Conservation (phyloP, 2,113 vertebrate species). For the Brachypodius melanocephalos region DNA sequence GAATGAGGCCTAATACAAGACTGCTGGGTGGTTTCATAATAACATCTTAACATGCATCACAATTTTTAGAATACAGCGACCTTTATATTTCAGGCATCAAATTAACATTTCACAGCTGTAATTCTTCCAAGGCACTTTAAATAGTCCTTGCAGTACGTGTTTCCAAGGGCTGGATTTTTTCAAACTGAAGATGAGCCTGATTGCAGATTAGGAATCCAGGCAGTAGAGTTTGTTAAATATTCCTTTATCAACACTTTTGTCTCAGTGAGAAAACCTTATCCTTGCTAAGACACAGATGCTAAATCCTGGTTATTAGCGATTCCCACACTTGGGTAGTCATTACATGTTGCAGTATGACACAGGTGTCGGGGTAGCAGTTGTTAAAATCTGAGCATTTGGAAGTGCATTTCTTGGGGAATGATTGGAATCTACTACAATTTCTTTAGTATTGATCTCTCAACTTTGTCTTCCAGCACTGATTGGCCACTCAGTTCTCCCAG, state of each 20-base stretch:
- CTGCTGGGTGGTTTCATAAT: not conserved
- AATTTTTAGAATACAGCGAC: not conserved
- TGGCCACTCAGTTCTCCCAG: slow-evolving; percentile 92
- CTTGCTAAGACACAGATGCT: not conserved
- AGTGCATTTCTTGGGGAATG: not conserved
- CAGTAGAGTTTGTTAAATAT: not conserved
- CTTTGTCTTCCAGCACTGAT: slow-evolving; percentile 78
- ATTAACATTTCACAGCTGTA: slow-evolving; percentile 49
- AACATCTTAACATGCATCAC: not conserved
- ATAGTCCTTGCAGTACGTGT: not conserved
- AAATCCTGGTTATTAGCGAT: not conserved
- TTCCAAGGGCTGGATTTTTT: not conserved
- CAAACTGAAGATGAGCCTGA: slow-evolving; percentile 21
- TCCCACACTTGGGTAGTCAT: not conserved
- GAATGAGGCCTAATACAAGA: not conserved
- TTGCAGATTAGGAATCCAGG: not conserved
- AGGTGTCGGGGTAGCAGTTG: not conserved
- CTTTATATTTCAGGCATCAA: slow-evolving; percentile 30
- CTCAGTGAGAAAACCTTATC: not conserved
- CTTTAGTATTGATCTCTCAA: not conserved
- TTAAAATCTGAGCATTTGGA: not conserved
- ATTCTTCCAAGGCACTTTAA: slow-evolving; percentile 13
- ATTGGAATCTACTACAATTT: not conserved
- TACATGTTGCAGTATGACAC: rapidly evolving
- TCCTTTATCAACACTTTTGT: not conserved